Base-by-base conservation (phyloP, 2,797 vertebrate species). In the Lateolabrax maculatus region DNA sequence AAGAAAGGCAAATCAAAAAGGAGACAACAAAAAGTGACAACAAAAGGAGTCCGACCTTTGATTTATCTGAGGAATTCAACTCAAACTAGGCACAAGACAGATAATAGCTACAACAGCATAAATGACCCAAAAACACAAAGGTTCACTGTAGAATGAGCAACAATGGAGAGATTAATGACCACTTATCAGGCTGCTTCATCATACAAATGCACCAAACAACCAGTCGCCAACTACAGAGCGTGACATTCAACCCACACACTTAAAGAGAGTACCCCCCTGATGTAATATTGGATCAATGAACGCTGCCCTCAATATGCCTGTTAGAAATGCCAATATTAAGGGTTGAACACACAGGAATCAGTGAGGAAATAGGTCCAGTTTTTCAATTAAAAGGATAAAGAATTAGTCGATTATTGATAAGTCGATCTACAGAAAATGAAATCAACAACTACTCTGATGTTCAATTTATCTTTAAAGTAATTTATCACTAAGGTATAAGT, bases 111-210 rank as follows among this genome's bases (percentile, higher is more conserved):
- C 25, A 63, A 41, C 44, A 58, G 25, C 49, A 56, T 34, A 41
- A 67, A 75, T 56, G 57, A 75, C 36, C 74, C 39, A 19, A 79
- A 81, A 76, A 68, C 51, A 78, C 79, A 77, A 75, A 57, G 21
- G 44, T 63, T 68, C 13, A 72, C 27, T 67, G 41, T 46, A 41
- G 49, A 81, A n/a, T 31, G 46, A 78, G 77, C 51, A 74, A 75
- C 62, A 79, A 77, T 63, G 49, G 56, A 65, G 58, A 56, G 73
- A 76, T 53, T 75, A 77, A 87, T 75, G 46, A 66, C 57, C 80
- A 72, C 74, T 71, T 70, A 84, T 84, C 71, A 62, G 72, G n/a
- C 68, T 25, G 48, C 56, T 70, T 63, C 79, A 72, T 84, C 46
- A 41, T 31, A 81, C 51, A 62, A 81, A 81, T 66, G 53, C 44